These are phyloP conservation scores for Eupleurogrammus muticus DNA, from an alignment of 2,797 vertebrate species.

Conservation along the genomic window DNA sequence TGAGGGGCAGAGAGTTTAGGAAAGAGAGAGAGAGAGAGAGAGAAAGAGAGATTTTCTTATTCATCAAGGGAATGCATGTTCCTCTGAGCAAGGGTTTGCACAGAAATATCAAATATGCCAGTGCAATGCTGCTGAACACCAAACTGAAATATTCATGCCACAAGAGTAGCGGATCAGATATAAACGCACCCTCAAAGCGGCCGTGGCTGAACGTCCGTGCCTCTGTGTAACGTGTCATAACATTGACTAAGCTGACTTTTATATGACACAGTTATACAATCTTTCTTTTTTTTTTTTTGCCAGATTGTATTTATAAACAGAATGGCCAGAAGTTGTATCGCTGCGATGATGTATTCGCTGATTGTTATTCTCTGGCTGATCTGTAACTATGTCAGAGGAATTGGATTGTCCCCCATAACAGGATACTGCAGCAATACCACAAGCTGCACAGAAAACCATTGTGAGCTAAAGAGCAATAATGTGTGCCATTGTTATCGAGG, in stretches of 20 bases:
- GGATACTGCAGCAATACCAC: constrained; percentile 81
- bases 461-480: constrained; percentile 80
- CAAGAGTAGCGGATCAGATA: constrained; percentile 72
- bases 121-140: constrained; percentile 72
- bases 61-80: constrained; percentile 70
- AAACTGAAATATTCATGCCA: constrained; percentile 77
- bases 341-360: constrained; percentile 70
- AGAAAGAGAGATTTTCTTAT: constrained; percentile 60
- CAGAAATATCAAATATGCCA: constrained; percentile 77
- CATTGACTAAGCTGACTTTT: constrained; percentile 63
- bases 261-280: constrained; percentile 34
- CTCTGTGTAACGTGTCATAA: constrained; percentile 61
- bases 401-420: constrained; percentile 82
- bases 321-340: constrained; percentile 52
- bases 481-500: constrained; percentile 80
- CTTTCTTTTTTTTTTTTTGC: constrained; percentile 23
- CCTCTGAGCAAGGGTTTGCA: constrained; percentile 64
- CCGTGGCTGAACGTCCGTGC: constrained; percentile 64
- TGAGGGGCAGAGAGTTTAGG: constrained; percentile 49
- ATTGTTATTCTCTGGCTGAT: constrained; percentile 78
- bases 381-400: constrained; percentile 75
- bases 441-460: constrained; percentile 75
- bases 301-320: constrained; percentile 47
- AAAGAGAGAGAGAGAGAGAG: constrained; percentile 12
- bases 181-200: constrained; percentile 67